Percentiles rank a stretch among this genome's conserved stretches.
Evolutionary conservation across 2,888 invertebrate species (phyloP).

Genomic region (Anticlea derivata): DNA sequence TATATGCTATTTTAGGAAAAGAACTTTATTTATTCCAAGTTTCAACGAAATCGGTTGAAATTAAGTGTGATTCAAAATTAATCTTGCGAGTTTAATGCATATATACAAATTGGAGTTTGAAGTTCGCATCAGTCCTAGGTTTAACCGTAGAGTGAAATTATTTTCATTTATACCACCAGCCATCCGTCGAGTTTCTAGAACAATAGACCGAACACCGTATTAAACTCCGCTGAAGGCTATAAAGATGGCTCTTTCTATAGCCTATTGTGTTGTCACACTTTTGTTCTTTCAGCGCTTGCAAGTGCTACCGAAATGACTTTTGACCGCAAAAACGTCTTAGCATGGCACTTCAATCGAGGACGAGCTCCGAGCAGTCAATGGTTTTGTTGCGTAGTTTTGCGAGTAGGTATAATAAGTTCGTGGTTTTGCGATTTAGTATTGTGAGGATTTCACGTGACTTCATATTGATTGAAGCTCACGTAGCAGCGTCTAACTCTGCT

Average conservation of each 20-base stretch:
- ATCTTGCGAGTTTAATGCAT: no score
- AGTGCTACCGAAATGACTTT: constrained; percentile 19
- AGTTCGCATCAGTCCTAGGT: no score
- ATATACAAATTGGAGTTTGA: no score
- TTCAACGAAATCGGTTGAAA: no score
- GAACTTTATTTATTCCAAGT: no score
- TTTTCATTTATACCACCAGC: constrained; percentile 13
- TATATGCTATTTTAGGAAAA: no score
- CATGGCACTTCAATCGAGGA: constrained; percentile 23
- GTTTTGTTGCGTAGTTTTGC: constrained; percentile 9
- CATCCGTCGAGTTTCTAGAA: constrained; percentile 19
- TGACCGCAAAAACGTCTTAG: constrained; percentile 26
- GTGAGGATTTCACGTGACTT: neutral
- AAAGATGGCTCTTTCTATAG: constrained; percentile 23
- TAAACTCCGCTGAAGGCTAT: constrained; percentile 21
- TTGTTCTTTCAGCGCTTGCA: constrained; percentile 25
- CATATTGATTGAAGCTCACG: no score
- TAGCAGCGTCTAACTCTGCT: no score
- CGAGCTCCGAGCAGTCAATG: constrained; percentile 1
- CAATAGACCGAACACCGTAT: constrained; percentile 33
- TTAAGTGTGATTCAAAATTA: no score
- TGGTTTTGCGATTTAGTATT: constrained; percentile 1
- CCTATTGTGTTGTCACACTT: constrained; percentile 33
- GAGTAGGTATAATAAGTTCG: no score
- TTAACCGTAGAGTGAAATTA: neutral